Evolutionary conservation across 1,140 invertebrate genomes (phyloP).

Genomic region (Aphelenchoides avenae): DNA sequence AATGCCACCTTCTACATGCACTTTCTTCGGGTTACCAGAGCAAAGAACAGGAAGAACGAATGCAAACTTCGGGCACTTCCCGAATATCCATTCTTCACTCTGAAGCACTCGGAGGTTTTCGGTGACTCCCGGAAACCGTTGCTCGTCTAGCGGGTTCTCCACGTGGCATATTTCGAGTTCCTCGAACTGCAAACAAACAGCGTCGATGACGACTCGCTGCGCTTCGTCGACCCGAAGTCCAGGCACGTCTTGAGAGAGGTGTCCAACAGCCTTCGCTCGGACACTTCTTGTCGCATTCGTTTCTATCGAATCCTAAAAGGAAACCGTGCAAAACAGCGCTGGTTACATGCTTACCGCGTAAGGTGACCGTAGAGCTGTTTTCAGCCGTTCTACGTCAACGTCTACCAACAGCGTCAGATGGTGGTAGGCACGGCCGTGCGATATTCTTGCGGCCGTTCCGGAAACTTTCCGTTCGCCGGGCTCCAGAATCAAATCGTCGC

Average conservation of each 20-base stretch:
- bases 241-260: conserved; percentile 34
- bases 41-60: background rate
- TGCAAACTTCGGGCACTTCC: conserved; percentile 42
- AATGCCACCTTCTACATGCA: too few species aligned
- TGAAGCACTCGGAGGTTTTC: conserved; percentile 28
- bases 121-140: conserved; percentile 9
- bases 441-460: conserved; percentile 49
- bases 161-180: conserved; percentile 26
- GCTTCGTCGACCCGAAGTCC: conserved; percentile 16
- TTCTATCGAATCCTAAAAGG: conserved; percentile 27
- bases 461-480: conserved; percentile 47
- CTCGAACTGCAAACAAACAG: conserved; percentile 26
- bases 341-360: too few species aligned
- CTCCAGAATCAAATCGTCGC: conserved; percentile 46
- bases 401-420: conserved; percentile 50
- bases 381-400: conserved; percentile 29
- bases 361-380: conserved; percentile 31
- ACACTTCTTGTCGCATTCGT: conserved; percentile 50
- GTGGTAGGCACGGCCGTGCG: conserved; percentile 44
- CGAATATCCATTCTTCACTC: conserved; percentile 42
- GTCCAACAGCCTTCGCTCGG: conserved; percentile 43
- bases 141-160: conserved; percentile 10
- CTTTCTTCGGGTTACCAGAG: too few species aligned
- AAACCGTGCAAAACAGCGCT: too few species aligned
- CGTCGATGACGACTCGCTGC: conserved; percentile 15